phyloP scores from a whole-genome alignment of 64 coral and sea anemone genomes.

The Anthopleura sola region DNA sequence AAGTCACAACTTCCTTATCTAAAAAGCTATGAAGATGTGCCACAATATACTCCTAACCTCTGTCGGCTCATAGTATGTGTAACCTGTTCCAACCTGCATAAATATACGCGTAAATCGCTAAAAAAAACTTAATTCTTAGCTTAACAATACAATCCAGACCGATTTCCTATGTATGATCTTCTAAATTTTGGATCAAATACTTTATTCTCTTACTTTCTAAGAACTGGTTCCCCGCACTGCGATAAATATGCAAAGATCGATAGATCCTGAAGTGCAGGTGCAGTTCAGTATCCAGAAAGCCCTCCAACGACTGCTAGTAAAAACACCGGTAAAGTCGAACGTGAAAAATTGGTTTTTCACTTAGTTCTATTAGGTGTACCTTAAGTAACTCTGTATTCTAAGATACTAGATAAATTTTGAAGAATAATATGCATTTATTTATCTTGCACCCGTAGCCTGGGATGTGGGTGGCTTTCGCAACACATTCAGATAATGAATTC shows the following conservation, averaged over 20 bases:
- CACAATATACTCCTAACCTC: too few species aligned
- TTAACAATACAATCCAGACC: neutral
- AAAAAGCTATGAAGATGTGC: neutral
- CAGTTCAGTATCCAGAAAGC: too few species aligned
- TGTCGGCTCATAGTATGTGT: neutral
- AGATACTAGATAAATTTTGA: neutral
- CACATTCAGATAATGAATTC: neutral
- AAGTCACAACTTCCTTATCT: neutral
- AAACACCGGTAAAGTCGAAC: too few species aligned
- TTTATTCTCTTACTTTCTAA: neutral
- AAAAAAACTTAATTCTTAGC: neutral
- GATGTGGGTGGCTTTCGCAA: neutral
- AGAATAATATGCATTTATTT: too few species aligned
- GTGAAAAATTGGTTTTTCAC: too few species aligned
- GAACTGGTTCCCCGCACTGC: neutral
- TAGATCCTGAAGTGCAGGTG: neutral
- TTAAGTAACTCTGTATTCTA: neutral
- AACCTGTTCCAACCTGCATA: neutral
- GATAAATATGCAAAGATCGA: slow-evolving; percentile 2
- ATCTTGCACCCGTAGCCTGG: neutral
- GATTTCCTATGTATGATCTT: neutral
- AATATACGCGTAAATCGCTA: neutral
- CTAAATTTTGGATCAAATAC: neutral
- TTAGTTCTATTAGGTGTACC: neutral
- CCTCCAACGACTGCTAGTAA: neutral